Evolutionary conservation across 2,888 invertebrate species (phyloP).

Genomic region (Arenicola marina): DNA sequence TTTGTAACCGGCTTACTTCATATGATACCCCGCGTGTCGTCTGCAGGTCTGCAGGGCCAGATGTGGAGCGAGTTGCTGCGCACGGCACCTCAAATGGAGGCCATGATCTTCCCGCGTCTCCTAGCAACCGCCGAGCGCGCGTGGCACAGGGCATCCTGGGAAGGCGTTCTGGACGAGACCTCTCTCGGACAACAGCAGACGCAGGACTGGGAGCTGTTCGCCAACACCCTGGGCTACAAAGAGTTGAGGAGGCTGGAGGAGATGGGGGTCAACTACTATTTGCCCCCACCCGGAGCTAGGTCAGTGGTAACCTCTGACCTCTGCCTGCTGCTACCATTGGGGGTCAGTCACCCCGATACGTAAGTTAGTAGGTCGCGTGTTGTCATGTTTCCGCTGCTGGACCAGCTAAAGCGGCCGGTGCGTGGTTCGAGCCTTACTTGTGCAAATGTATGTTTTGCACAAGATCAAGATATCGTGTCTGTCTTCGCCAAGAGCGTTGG

Average conservation of each 20-base stretch:
- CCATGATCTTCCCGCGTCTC: conserved; percentile 35
- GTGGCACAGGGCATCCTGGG: conserved; percentile 45
- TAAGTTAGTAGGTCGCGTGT: too few species aligned
- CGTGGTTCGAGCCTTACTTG: too few species aligned
- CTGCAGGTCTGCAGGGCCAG: conserved; percentile 30
- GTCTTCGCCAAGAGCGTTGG: too few species aligned
- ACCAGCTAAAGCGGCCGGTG: too few species aligned
- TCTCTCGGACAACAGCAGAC: not conserved
- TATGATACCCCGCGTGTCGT: not conserved
- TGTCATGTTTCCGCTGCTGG: too few species aligned
- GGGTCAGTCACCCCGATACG: too few species aligned
- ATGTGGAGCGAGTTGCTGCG: conserved; percentile 34
- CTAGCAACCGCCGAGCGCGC: conserved; percentile 36
- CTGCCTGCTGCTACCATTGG: too few species aligned
- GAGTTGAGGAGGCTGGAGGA: conserved; percentile 50
- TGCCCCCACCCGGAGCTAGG: conserved; percentile 55
- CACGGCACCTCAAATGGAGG: conserved; percentile 23
- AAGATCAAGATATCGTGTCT: too few species aligned
- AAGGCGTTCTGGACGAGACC: conserved; percentile 31
- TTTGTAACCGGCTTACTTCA: too few species aligned
- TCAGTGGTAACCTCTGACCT: too few species aligned
- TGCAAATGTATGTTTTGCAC: too few species aligned
- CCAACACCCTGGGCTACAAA: conserved; percentile 45
- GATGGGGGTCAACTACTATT: conserved; percentile 43
- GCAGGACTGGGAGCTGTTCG: conserved; percentile 49